These are phyloP conservation scores for Microchirus variegatus DNA, from an alignment of 2,797 vertebrate species.

Conservation along the genomic window DNA sequence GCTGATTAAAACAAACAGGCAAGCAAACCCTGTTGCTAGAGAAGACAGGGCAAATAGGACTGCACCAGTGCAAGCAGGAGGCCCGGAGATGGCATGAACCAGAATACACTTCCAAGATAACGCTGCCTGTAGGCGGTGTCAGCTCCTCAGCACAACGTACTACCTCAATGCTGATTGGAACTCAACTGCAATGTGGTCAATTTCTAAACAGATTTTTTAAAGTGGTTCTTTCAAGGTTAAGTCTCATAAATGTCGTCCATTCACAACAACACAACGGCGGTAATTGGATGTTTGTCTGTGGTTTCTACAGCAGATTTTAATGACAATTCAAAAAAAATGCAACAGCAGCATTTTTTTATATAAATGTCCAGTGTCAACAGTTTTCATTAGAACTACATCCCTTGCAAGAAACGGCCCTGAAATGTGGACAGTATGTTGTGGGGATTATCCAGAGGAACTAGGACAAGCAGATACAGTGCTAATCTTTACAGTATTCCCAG, in stretches of 20 bases:
- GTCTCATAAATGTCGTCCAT: not conserved
- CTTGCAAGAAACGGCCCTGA: not conserved
- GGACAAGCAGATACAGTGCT: no score
- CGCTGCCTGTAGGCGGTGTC: slow-evolving; percentile 28
- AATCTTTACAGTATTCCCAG: no score
- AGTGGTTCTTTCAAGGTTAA: not conserved
- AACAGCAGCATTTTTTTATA: not conserved
- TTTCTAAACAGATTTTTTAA: not conserved
- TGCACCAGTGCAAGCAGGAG: slow-evolving; percentile 49
- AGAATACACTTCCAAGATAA: slow-evolving; percentile 33
- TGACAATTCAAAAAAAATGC: slow-evolving; percentile 9
- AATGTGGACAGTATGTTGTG: not conserved
- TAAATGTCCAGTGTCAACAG: slow-evolving; percentile 1
- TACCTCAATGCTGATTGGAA: not conserved
- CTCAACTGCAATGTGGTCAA: not conserved
- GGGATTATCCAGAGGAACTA: not conserved
- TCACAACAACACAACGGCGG: not conserved
- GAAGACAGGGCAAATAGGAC: slow-evolving; percentile 70
- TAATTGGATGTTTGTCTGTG: slow-evolving; percentile 13
- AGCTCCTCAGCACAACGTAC: not conserved
- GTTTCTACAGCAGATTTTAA: not conserved
- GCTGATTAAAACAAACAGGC: slow-evolving; percentile 81
- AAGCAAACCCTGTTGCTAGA: slow-evolving; percentile 51
- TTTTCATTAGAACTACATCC: slow-evolving; percentile 1
- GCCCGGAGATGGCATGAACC: slow-evolving; percentile 53